Conservation (phyloP, 1,140 invertebrate genomes). For the Oryctes rhinoceros region DNA sequence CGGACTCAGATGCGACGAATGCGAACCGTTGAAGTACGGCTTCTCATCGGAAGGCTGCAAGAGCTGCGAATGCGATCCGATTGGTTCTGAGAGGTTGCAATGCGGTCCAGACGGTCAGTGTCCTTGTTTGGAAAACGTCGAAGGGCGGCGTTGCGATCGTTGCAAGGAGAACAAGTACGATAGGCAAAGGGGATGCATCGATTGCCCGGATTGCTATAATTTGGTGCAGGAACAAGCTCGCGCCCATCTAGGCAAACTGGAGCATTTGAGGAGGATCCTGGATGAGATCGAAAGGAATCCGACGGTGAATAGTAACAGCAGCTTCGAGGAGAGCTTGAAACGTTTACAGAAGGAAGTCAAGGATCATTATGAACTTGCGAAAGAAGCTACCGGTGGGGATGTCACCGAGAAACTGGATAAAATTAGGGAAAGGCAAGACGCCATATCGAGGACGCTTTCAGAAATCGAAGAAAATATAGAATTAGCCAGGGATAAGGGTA, state of each 20-base stretch:
- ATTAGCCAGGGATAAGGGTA: constrained; percentile 50
- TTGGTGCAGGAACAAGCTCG: constrained; percentile 89
- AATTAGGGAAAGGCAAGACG: constrained; percentile 66
- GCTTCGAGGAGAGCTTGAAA: constrained; percentile 76
- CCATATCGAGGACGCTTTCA: constrained; percentile 61
- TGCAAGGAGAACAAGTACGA: constrained; percentile 94
- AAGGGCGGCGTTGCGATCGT: constrained; percentile 88
- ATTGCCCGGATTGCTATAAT: constrained; percentile 94
- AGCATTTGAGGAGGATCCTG: constrained; percentile 65
- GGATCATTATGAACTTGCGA: constrained; percentile 57
- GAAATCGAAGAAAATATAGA: constrained; percentile 56
- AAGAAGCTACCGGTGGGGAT: constrained; percentile 58
- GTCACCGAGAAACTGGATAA: constrained; percentile 69
- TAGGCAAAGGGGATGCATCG: constrained; percentile 83
- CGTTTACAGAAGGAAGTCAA: constrained; percentile 78
- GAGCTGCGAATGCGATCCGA: constrained; percentile 86
- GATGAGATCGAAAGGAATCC: constrained; percentile 58
- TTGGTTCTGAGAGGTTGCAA: constrained; percentile 85
- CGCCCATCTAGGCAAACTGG: constrained; percentile 76
- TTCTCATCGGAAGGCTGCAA: constrained; percentile 87
- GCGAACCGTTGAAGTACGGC: constrained; percentile 86
- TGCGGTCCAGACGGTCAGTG: constrained; percentile 87
- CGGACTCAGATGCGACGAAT: constrained; percentile 84
- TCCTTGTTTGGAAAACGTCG: constrained; percentile 89
- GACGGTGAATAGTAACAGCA: constrained; percentile 75